Conservation (phyloP, 35 echinoderm and acorn worm genomes). For the Lytechinus pictus region DNA sequence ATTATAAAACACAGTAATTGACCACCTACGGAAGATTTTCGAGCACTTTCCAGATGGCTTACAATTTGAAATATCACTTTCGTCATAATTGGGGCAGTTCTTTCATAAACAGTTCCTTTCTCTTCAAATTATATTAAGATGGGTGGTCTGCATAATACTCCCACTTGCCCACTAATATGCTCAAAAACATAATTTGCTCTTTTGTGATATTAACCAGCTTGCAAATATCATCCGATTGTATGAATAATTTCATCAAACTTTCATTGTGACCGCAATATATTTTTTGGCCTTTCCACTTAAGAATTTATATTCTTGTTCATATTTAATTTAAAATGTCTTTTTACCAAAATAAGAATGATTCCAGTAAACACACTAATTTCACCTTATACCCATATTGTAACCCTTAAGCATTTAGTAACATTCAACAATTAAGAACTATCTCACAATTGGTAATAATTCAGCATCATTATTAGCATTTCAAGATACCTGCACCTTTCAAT, state of each 20-base stretch:
- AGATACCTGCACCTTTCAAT: not conserved
- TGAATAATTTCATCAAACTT: not conserved
- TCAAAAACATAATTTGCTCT: not conserved
- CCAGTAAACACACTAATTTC: not conserved
- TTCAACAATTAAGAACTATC: too few species aligned
- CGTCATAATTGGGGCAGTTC: not conserved
- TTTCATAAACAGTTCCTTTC: not conserved
- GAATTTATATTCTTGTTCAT: not conserved
- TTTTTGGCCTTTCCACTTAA: not conserved
- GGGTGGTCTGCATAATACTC: not conserved
- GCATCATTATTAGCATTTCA: not conserved
- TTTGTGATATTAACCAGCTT: not conserved
- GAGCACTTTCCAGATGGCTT: not conserved
- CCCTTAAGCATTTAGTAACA: too few species aligned
- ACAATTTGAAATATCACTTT: not conserved
- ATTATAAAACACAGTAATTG: not conserved
- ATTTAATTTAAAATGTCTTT: not conserved
- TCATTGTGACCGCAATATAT: not conserved
- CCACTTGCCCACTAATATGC: not conserved
- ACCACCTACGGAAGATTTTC: not conserved
- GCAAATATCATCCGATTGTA: not conserved
- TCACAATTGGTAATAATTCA: not conserved
- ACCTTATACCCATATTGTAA: not conserved
- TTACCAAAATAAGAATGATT: too few species aligned
- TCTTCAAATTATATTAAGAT: not conserved